Percentiles rank a stretch among this genome's conserved stretches.
phyloP scores from a whole-genome alignment of 2,888 invertebrate genomes.

The Trichogramma evanescens region DNA sequence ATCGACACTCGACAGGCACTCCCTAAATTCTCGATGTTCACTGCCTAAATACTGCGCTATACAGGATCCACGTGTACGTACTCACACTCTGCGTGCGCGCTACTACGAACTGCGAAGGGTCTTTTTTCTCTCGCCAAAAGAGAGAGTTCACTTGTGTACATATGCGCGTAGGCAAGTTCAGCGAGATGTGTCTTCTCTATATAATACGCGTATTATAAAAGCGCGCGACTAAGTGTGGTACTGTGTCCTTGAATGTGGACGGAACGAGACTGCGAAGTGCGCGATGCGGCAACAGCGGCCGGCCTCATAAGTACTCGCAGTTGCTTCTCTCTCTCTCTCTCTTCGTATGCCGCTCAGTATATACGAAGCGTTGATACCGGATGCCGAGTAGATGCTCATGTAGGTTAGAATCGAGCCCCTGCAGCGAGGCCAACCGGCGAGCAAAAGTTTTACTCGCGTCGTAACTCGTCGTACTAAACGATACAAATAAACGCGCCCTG shows the following conservation, averaged over 20 bases:
- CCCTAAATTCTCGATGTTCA: no score
- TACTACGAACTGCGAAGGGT: neutral
- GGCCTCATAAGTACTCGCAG: neutral
- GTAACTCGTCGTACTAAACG: no score
- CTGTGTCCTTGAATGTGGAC: neutral
- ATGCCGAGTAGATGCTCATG: no score
- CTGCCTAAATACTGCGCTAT: no score
- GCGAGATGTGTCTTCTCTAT: no score
- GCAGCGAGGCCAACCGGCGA: no score
- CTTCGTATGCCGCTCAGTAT: neutral
- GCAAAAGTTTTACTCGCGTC: no score
- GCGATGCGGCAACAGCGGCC: neutral
- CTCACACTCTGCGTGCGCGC: neutral
- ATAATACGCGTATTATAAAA: neutral
- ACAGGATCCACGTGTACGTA: no score
- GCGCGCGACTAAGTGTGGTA: neutral
- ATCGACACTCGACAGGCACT: no score
- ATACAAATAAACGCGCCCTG: no score
- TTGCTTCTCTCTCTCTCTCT: slow-evolving; percentile 1
- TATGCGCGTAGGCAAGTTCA: no score
- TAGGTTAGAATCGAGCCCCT: no score
- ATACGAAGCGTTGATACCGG: neutral
- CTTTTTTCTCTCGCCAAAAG: neutral
- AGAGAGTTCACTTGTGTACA: neutral
- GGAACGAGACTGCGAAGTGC: neutral